These are phyloP conservation scores for Felis chaus DNA, from an alignment of 2,113 vertebrate species.

Conservation along the genomic window DNA sequence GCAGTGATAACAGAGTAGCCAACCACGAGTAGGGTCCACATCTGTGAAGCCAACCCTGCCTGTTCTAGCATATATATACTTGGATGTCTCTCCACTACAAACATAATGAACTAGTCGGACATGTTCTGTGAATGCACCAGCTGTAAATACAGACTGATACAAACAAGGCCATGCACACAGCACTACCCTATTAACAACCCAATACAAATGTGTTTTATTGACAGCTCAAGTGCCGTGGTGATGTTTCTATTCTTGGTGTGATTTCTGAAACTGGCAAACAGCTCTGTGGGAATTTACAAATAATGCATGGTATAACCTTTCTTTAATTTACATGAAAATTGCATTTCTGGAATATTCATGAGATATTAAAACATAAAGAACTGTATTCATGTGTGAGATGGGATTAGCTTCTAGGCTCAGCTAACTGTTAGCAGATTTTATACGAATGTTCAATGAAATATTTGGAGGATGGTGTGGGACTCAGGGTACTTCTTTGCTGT, in stretches of 20 bases:
- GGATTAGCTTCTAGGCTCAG: background rate
- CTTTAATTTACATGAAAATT: background rate
- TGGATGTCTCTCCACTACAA: background rate
- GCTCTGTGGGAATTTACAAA: background rate
- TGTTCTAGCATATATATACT: background rate
- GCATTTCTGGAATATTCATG: background rate
- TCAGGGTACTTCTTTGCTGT: background rate
- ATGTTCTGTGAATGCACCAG: background rate
- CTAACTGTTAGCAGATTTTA: background rate
- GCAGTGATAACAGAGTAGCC: background rate
- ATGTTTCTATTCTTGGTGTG: background rate
- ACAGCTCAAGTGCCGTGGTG: background rate
- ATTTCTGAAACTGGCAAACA: background rate
- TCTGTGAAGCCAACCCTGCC: background rate
- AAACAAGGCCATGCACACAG: accelerated
- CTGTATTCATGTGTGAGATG: background rate
- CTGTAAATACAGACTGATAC: accelerated
- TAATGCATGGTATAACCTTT: background rate
- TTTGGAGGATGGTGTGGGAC: background rate
- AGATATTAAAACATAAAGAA: background rate
- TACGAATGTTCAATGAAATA: background rate
- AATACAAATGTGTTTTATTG: background rate
- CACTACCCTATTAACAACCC: too few relatives aligned
- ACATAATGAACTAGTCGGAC: background rate
- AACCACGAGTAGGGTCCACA: too few relatives aligned